A percentile compares a stretch with the other conserved stretches of the same genome.
Evolutionary conservation across 2,797 vertebrate genomes (phyloP).

Genomic region (Anabacerthia variegaticeps): DNA sequence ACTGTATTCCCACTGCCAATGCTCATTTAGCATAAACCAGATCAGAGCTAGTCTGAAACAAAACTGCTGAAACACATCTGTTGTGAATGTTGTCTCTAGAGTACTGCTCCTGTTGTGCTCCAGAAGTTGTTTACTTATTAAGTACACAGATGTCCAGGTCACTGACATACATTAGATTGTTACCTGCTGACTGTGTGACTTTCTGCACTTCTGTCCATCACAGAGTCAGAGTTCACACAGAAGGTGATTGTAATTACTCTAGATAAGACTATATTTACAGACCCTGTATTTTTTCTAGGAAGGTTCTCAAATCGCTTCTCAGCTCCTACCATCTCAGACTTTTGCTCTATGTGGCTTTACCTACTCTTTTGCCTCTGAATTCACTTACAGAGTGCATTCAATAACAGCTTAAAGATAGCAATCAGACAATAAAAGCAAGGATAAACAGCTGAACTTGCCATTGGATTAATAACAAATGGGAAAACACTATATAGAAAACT

Average conservation of each 20-base stretch:
- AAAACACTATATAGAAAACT: neutral
- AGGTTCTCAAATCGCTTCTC: neutral
- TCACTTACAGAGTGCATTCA: neutral
- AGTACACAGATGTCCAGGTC: neutral
- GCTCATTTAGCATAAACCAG: neutral
- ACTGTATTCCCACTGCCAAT: neutral
- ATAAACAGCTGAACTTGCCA: neutral
- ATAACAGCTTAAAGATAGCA: neutral
- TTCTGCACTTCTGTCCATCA: neutral
- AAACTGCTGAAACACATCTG: neutral
- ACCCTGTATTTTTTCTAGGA: neutral
- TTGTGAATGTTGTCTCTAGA: neutral
- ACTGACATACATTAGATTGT: neutral
- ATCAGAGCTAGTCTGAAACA: neutral
- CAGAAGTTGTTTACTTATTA: neutral
- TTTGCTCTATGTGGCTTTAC: neutral
- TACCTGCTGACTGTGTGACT: neutral
- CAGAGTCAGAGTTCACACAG: neutral
- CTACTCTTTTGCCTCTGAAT: neutral
- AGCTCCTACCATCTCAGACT: neutral
- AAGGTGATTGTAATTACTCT: neutral
- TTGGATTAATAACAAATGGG: neutral
- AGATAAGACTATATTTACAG: neutral
- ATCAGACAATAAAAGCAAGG: neutral
- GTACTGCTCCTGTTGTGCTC: neutral